These are phyloP conservation scores for Limnephilus auricula DNA, from an alignment of 2,888 invertebrate genomes.

Conservation along the genomic window DNA sequence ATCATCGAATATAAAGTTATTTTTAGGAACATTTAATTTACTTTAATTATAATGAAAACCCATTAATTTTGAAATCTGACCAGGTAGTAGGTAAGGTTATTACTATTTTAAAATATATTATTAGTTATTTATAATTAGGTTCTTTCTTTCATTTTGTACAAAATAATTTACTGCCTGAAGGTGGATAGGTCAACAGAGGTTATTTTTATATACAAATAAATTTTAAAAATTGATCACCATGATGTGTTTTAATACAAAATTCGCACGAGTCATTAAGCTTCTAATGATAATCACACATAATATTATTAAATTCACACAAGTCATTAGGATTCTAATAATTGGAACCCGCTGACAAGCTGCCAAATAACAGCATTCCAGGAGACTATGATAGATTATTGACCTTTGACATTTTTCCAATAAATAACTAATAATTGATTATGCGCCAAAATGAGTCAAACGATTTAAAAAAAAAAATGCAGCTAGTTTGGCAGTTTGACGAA, in stretches of 20 bases:
- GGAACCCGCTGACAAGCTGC: neutral
- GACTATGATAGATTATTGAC: neutral
- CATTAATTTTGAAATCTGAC: neutral
- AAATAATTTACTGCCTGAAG: neutral
- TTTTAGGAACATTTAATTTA: neutral
- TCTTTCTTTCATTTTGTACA: neutral
- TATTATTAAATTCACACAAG: neutral
- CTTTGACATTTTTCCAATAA: neutral
- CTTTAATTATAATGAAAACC: neutral
- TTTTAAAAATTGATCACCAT: neutral
- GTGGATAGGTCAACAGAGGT: neutral
- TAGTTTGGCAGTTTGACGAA: neutral
- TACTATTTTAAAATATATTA: neutral
- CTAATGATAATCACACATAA: neutral
- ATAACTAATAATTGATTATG: neutral
- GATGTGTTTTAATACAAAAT: neutral
- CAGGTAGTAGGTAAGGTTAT: neutral
- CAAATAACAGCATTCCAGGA: neutral
- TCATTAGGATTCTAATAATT: neutral
- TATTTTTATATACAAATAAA: neutral
- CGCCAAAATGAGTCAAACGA: neutral
- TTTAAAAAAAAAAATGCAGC: neutral
- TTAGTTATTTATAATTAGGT: neutral
- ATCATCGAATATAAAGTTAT: neutral
- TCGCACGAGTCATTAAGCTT: neutral